Evolutionary conservation across 2,888 invertebrate species (phyloP).

Genomic region (Trissonchulus sp.): DNA sequence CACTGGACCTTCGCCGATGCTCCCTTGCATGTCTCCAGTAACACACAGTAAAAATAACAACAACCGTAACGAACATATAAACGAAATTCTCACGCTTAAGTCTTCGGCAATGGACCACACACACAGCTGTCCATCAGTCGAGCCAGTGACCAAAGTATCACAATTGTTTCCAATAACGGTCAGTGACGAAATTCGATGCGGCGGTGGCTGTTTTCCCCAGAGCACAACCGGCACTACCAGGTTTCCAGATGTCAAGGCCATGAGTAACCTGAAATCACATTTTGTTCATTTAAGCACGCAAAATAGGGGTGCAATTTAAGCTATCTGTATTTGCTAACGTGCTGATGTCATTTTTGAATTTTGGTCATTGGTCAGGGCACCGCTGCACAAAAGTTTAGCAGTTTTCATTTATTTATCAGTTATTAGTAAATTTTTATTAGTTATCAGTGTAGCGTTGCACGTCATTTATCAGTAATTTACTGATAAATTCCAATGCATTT

Average conservation of each 20-base stretch:
- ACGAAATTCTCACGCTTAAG: conserved; percentile 45
- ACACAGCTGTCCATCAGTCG: conserved; percentile 95
- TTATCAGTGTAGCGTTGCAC: too few species aligned
- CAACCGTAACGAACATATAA: neutral
- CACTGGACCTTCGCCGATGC: neutral
- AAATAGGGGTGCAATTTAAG: too few species aligned
- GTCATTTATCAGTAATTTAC: too few species aligned
- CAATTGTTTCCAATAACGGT: conserved; percentile 78
- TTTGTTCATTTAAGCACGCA: too few species aligned
- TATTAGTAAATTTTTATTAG: too few species aligned
- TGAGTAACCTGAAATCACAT: too few species aligned
- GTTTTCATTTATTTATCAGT: too few species aligned
- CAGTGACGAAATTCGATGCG: conserved; percentile 89
- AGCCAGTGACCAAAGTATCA: conserved; percentile 85
- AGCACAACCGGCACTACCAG: conserved; percentile 91
- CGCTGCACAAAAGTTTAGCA: too few species aligned
- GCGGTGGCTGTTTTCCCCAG: conserved; percentile 93
- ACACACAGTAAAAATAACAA: neutral
- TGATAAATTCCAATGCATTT: too few species aligned
- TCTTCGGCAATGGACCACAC: conserved; percentile 70
- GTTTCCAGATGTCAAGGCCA: conserved; percentile 46
- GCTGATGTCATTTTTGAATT: too few species aligned
- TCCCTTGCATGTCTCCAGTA: neutral
- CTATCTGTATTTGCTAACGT: too few species aligned
- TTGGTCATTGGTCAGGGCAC: too few species aligned